These are phyloP conservation scores for Oryzias curvinotus DNA, from an alignment of 2,113 vertebrate genomes.

Conservation along the genomic window DNA sequence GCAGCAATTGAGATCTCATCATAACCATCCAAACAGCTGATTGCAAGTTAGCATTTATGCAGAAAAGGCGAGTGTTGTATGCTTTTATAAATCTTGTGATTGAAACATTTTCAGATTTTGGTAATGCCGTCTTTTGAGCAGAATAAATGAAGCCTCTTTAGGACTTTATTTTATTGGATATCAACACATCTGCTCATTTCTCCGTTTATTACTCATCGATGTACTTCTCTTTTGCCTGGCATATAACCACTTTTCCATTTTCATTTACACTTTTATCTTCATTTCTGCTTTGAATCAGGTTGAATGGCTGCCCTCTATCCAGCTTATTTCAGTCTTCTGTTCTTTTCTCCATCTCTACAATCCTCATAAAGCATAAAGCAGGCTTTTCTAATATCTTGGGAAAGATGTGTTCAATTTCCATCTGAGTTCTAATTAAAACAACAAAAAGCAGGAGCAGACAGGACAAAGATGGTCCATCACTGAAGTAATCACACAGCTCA, in stretches of 20 bases:
- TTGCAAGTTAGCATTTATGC: no score
- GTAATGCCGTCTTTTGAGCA: no score
- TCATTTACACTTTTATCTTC: conserved; percentile 1
- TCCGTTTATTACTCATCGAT: conserved; percentile 1
- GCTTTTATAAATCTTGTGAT: no score
- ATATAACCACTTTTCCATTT: neutral
- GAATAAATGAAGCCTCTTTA: no score
- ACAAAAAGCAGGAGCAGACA: conserved; percentile 24
- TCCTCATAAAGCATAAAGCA: neutral
- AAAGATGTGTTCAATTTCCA: no score
- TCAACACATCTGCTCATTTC: conserved; percentile 30
- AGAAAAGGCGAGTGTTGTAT: no score
- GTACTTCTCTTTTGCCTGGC: conserved; percentile 7
- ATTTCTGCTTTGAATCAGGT: conserved; percentile 3
- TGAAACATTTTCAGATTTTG: no score
- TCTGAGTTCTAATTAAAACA: conserved; percentile 44
- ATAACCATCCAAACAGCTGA: no score
- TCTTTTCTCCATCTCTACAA: conserved; percentile 2
- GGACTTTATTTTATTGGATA: conserved; percentile 19
- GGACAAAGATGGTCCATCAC: conserved; percentile 26
- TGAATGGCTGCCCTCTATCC: neutral
- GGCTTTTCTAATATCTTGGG: conserved; percentile 9
- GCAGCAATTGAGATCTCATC: no score
- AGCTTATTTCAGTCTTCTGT: neutral
- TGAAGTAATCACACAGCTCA: conserved; percentile 25